Evolutionary conservation across 2,797 vertebrate genomes (phyloP).

Genomic region (Hemibagrus guttatus): DNA sequence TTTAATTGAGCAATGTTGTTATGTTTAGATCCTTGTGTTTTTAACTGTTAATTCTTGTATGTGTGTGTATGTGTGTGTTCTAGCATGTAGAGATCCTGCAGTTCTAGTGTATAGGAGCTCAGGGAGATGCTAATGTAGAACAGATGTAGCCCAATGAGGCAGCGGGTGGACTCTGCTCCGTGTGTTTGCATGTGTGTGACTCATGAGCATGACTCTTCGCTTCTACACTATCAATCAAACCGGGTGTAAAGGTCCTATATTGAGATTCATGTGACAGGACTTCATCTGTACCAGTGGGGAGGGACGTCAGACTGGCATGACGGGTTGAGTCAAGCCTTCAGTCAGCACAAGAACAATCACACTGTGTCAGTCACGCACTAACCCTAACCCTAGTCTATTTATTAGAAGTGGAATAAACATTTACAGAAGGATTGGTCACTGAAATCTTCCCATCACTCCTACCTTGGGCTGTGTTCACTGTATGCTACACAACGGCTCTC

Average conservation of each 20-base stretch:
- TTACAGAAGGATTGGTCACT: constrained; percentile 9
- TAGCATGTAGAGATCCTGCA: constrained; percentile 22
- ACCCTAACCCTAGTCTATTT: no score
- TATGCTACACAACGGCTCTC: constrained; percentile 13
- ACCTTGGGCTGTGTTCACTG: constrained; percentile 9
- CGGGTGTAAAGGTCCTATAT: constrained; percentile 14
- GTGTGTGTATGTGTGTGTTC: neutral
- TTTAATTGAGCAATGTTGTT: no score
- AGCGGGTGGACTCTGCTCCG: constrained; percentile 44
- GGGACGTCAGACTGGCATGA: constrained; percentile 32
- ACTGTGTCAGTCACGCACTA: constrained; percentile 26
- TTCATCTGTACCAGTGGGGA: constrained; percentile 33
- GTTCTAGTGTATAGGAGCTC: constrained; percentile 26
- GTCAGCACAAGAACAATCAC: constrained; percentile 23
- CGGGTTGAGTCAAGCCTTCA: constrained; percentile 29
- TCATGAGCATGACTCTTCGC: constrained; percentile 30
- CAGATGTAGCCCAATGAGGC: constrained; percentile 60
- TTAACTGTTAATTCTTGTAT: neutral
- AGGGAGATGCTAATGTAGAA: constrained; percentile 48
- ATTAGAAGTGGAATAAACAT: constrained; percentile 6
- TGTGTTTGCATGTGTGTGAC: constrained; percentile 44
- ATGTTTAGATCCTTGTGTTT: neutral
- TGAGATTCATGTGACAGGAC: constrained; percentile 34
- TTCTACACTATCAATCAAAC: constrained; percentile 36
- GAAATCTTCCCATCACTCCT: neutral